Evolutionary conservation across 1,140 invertebrate species (phyloP).

Genomic region (Olivierus martensii): DNA sequence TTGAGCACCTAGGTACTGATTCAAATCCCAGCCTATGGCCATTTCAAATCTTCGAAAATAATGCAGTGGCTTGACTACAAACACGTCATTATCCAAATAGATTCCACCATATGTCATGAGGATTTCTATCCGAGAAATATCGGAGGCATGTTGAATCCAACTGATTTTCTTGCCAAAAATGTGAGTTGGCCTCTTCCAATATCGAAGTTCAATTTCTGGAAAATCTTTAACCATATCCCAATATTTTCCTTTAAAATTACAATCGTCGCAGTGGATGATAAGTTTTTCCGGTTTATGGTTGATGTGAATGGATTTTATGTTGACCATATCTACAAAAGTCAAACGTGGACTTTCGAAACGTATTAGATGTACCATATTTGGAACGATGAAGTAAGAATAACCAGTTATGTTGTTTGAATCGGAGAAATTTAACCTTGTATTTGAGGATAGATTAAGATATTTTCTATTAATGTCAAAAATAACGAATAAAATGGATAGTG

Average conservation of each 20-base stretch:
- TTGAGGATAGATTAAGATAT: too few relatives aligned
- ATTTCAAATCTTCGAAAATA: conserved; percentile 30
- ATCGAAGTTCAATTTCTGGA: conserved; percentile 9
- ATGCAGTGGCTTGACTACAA: conserved; percentile 29
- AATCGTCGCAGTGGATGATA: conserved; percentile 23
- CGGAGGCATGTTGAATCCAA: conserved; percentile 29
- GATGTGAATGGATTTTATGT: conserved; percentile 20
- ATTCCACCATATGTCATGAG: conserved; percentile 30
- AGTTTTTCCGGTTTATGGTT: conserved; percentile 23
- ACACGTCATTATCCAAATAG: conserved; percentile 31
- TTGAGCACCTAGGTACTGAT: conserved; percentile 21
- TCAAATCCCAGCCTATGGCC: conserved; percentile 28
- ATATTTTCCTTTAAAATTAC: conserved; percentile 19
- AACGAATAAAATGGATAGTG: too few relatives aligned
- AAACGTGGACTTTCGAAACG: conserved; percentile 20
- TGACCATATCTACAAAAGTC: conserved; percentile 24
- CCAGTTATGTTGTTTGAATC: conserved; percentile 20
- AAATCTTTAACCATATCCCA: conserved; percentile 18
- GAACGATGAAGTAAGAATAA: conserved; percentile 19
- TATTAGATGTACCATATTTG: conserved; percentile 24
- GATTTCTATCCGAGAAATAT: conserved; percentile 28
- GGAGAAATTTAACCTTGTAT: too few relatives aligned
- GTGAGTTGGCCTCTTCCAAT: conserved; percentile 18
- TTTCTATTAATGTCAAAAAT: too few relatives aligned
- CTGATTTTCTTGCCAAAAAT: conserved; percentile 22